Evolutionary conservation across 2,888 invertebrate species (phyloP).

Genomic region (Acronicta aceris): DNA sequence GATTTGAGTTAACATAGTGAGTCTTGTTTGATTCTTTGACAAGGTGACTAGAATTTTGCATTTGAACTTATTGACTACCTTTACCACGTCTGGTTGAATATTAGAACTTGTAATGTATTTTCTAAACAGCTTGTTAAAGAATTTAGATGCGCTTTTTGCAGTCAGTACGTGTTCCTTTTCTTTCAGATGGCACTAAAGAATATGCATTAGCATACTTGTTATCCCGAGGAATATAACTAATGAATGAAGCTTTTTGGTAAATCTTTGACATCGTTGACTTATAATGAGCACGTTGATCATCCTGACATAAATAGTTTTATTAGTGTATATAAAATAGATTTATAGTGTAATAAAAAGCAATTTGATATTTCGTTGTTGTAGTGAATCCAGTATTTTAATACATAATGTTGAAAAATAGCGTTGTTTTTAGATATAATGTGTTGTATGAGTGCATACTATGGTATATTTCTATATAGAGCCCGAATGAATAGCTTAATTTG

Average conservation of each 20-base stretch:
- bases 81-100: constrained; percentile 6
- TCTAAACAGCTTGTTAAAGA: constrained; percentile 55
- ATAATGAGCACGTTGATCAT: constrained; percentile 85
- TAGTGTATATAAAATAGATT: constrained; percentile 83
- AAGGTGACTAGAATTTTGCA: constrained; percentile 52
- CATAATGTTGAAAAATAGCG: constrained; percentile 73
- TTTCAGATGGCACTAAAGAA: constrained; percentile 75
- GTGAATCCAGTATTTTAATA: constrained; percentile 84
- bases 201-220: constrained; percentile 54
- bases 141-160: constrained; percentile 28
- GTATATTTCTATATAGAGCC: constrained; percentile 68
- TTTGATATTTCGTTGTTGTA: constrained; percentile 79
- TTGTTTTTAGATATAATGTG: constrained; percentile 73
- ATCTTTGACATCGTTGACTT: constrained; percentile 68
- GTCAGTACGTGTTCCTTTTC: constrained; percentile 63
- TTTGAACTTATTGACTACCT: constrained; percentile 23
- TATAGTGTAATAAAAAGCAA: constrained; percentile 74
- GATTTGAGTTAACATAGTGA: constrained; percentile 58
- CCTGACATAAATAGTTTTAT: constrained; percentile 76
- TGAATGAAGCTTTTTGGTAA: constrained; percentile 53
- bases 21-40: constrained; percentile 48
- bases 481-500: constrained; percentile 48
- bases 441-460: constrained; percentile 79
- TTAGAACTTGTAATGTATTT: constrained; percentile 31
- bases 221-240: constrained; percentile 39